phyloP scores from a whole-genome alignment of 2,888 invertebrate species.

The Cepaea hortensis region DNA sequence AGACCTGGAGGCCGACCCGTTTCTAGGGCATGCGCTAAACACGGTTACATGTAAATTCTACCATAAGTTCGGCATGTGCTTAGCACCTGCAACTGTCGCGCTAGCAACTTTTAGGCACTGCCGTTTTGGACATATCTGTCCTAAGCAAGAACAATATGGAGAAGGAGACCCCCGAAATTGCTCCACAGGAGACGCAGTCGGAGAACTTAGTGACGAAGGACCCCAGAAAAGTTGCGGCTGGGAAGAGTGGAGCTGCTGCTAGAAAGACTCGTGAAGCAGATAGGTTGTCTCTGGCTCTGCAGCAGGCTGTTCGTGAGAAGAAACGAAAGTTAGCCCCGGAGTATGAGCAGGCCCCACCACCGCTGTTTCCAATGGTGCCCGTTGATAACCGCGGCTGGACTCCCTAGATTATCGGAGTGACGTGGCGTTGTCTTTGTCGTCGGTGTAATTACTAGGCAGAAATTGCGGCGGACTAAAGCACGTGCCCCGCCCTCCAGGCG shows the following conservation, averaged over 20 bases:
- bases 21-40: neutral
- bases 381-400: neutral
- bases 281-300: too few relatives aligned
- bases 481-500: too few relatives aligned
- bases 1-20: conserved; percentile 19
- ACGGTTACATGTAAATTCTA: neutral
- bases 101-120: neutral
- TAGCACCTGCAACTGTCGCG: neutral
- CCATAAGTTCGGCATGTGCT: neutral
- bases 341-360: too few relatives aligned
- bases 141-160: neutral
- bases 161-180: neutral
- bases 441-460: too few relatives aligned
- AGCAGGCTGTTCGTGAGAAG: too few relatives aligned
- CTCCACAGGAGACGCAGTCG: neutral
- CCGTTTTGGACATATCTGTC: too few relatives aligned
- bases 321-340: too few relatives aligned
- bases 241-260: neutral
- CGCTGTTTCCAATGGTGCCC: too few relatives aligned
- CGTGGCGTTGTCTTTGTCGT: neutral
- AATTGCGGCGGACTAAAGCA: too few relatives aligned
- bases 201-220: neutral
- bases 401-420: neutral
- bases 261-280: neutral
- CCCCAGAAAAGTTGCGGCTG: neutral